These are phyloP conservation scores for Drosophila seguyi DNA, from an alignment of 1,140 invertebrate genomes.

Conservation along the genomic window DNA sequence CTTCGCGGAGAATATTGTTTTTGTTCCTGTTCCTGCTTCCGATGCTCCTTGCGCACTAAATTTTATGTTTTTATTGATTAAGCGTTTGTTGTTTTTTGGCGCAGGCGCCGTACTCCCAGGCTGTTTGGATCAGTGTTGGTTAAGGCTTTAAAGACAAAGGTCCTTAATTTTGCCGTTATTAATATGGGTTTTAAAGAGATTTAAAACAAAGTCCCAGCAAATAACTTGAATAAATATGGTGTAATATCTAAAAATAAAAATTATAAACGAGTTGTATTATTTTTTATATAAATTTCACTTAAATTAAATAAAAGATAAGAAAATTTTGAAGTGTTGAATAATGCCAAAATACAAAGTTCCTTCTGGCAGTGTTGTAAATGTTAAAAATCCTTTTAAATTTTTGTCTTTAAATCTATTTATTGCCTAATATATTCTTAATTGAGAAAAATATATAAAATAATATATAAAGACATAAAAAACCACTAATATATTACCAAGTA, in stretches of 20 bases:
- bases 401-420: background rate
- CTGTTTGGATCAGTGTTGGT: constrained; percentile 13
- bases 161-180: background rate
- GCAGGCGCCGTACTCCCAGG: constrained; percentile 48
- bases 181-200: background rate
- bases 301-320: too few species aligned
- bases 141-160: background rate
- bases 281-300: too few species aligned
- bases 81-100: constrained; percentile 68
- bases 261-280: background rate
- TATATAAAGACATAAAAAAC: too few species aligned
- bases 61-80: constrained; percentile 83
- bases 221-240: too few species aligned
- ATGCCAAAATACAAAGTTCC: background rate
- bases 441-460: background rate
- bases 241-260: too few species aligned
- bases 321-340: background rate
- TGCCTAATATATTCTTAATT: background rate
- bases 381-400: background rate
- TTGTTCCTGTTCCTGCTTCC: constrained; percentile 59
- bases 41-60: constrained; percentile 73
- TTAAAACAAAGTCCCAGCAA: background rate
- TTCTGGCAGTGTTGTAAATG: background rate
- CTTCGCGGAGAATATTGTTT: constrained; percentile 39
- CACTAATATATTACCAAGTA: too few species aligned